Base-by-base conservation (phyloP, 2,797 vertebrate species). In the Mionectes olivaceus region DNA sequence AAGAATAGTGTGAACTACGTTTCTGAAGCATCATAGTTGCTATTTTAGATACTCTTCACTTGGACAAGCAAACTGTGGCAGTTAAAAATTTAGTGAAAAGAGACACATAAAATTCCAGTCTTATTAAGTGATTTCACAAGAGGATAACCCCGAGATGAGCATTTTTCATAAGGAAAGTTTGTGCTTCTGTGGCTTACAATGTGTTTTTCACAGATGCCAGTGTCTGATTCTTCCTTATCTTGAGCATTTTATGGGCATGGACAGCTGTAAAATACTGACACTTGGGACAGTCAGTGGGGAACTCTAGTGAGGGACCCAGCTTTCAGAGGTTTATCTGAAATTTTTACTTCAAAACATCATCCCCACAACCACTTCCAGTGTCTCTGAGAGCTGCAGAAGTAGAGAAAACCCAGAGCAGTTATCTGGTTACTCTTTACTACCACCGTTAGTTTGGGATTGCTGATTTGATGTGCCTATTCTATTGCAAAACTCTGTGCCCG, bases 371-470 rank as follows among this genome's bases (percentile, higher is more conserved):
- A 75, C 5, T 59, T 19, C 24, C 1, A 2, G 2, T 27, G 50
- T 52, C 33, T 84, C 17, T 23, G 57, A 43, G 15, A 64, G 11
- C 27, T 15, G 2, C 12, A 44, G 46, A 7, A 63, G 28, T 28
- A 87, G 17, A 33, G 22, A 63, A 78, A 52, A 75, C 30, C 5
- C 3, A 6, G 5, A 3, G 2, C 16, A 33, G 17, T 19, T 47
- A 5, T 28, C 41, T 44, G 41, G 15, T 64, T 64, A 23, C 41
- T 71, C 25, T 28, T 53, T 37, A 9, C 41, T 49, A 1, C 15
- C 1, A 0, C 13, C 55, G 8, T 25, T 44, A 2, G 2, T 59
- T 59, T 77, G 22, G 19, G 12, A 5, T 11, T 67, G 35, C 56
- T 77, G 49, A 46, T 76, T 10, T 60, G 21, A 57, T 10, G 9